Base-by-base conservation (phyloP, 2,113 vertebrate genomes). In the Tachuris rubrigastra region DNA sequence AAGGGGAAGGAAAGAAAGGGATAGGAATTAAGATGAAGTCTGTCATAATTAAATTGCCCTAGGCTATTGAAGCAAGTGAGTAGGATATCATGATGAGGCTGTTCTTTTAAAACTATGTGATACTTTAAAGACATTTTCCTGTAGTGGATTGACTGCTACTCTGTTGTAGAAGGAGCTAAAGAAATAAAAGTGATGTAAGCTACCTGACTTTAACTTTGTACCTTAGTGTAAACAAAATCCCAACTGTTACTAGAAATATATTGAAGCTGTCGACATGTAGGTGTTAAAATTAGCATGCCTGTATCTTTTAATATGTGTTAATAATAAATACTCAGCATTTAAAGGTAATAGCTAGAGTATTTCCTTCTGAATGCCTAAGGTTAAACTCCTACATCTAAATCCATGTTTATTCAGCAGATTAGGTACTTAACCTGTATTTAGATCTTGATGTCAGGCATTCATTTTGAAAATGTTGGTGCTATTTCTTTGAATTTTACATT, bases 21-120 rank as follows among this genome's bases (percentile, higher is more conserved):
- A 23, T 77, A 68, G 65, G 96, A 94, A 72, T 88, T 68, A 78
- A 90, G 59, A 55, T 84, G 76, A 93, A 95, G 62, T 81, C 67
- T 90, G 69, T 65, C 81, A 66, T 91, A 94, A 87, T 94, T 89
- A 96, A 94, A 81, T 91, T 89, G 86, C 95, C 92, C 67, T 85
- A 92, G 92, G 90, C 93, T 68, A 49, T 67, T 52, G 66, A 87
- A 58, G 67, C 44, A 91, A 95, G 79, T 44, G 79, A 90, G 53
- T 30, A 67, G 75, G 47, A 12, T 93, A 96, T 94, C 85, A 96
- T 83, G 91, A 79, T 91, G 80, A 95, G 87, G 33, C 58, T 92
- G 85, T 69, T 86, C 77, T 95, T 95, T 94, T 90, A 74, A 85
- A 92, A 77, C 30, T 87, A 15, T 53, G 14, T 85, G 68, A 85